A percentile compares a stretch with the other conserved stretches of the same genome.
Evolutionary conservation across 1,140 invertebrate genomes (phyloP).

Genomic region (Lepidostoma basale): DNA sequence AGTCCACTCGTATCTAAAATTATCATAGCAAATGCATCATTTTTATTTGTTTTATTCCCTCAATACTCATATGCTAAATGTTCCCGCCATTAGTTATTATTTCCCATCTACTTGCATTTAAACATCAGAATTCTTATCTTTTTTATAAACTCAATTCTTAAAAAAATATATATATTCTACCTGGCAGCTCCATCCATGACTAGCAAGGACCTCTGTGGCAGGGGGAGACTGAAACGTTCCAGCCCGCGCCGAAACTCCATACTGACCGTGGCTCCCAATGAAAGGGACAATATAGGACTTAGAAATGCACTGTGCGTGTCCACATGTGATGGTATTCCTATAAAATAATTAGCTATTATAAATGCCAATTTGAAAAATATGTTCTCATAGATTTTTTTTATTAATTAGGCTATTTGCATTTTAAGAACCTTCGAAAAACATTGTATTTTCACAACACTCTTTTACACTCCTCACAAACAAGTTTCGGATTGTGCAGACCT

Average conservation of each 20-base stretch:
- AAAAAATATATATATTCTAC: constrained; percentile 52
- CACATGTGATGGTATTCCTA: constrained; percentile 93
- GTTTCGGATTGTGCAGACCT: too few relatives aligned
- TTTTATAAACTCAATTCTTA: neutral
- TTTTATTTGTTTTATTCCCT: too few relatives aligned
- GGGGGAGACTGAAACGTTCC: constrained; percentile 65
- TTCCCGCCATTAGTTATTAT: too few relatives aligned
- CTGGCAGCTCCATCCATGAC: constrained; percentile 84
- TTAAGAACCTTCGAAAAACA: too few relatives aligned
- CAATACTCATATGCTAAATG: too few relatives aligned
- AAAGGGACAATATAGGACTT: constrained; percentile 86
- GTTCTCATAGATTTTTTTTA: too few relatives aligned
- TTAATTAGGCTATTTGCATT: too few relatives aligned
- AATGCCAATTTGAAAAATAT: too few relatives aligned
- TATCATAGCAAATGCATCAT: neutral
- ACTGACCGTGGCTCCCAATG: constrained; percentile 81
- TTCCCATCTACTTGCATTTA: too few relatives aligned
- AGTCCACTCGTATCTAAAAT: constrained; percentile 75
- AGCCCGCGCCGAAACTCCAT: constrained; percentile 81
- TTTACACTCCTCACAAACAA: too few relatives aligned
- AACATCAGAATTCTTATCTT: neutral
- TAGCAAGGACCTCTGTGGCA: constrained; percentile 80
- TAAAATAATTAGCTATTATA: too few relatives aligned
- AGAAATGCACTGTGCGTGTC: constrained; percentile 95
- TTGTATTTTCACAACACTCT: too few relatives aligned